A percentile compares a stretch with the other conserved stretches of the same genome.
These are phyloP conservation scores for Pseudochirops corinnae DNA, from an alignment of 2,797 vertebrate species.

Conservation along the genomic window DNA sequence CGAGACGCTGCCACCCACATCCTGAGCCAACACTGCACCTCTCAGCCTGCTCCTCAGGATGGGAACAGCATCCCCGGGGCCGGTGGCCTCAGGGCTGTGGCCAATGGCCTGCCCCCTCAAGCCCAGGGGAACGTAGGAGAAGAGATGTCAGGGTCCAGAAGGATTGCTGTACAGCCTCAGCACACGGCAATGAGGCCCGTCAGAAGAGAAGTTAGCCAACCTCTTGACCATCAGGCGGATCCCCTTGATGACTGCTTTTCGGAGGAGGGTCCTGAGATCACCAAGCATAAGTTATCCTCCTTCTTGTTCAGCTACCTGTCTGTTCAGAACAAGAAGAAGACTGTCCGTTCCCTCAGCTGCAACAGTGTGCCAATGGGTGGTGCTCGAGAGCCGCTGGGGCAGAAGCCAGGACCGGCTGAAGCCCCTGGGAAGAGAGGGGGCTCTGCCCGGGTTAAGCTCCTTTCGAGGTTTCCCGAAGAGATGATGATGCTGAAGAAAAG, in stretches of 20 bases:
- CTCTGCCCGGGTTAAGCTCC: conserved; percentile 72
- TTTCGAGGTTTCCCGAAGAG: conserved; percentile 88
- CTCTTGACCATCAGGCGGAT: conserved; percentile 71
- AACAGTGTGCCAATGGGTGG: conserved; percentile 88
- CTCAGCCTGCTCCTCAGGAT: conserved; percentile 65
- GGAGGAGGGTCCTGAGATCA: conserved; percentile 77
- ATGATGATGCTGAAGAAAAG: conserved; percentile 88
- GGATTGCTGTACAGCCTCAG: conserved; percentile 82
- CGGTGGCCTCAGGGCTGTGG: conserved; percentile 55
- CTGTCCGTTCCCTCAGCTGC: conserved; percentile 92
- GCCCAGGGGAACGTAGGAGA: conserved; percentile 62
- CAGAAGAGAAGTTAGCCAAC: conserved; percentile 53
- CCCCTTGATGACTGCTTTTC: conserved; percentile 81
- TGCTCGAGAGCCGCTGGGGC: conserved; percentile 71
- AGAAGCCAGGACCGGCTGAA: conserved; percentile 77
- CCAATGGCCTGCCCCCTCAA: conserved; percentile 42
- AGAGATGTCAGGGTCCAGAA: conserved; percentile 66
- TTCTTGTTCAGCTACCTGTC: conserved; percentile 85
- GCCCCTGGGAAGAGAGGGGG: conserved; percentile 72
- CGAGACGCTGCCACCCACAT: conserved; percentile 87
- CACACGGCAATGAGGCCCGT: conserved; percentile 47
- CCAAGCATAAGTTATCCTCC: conserved; percentile 82
- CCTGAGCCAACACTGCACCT: conserved; percentile 79
- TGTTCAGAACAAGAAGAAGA: conserved; percentile 87
- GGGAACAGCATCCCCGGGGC: conserved; percentile 49